Base-by-base conservation (phyloP, 2,797 vertebrate species). In the Brachyrhaphis roseni region DNA sequence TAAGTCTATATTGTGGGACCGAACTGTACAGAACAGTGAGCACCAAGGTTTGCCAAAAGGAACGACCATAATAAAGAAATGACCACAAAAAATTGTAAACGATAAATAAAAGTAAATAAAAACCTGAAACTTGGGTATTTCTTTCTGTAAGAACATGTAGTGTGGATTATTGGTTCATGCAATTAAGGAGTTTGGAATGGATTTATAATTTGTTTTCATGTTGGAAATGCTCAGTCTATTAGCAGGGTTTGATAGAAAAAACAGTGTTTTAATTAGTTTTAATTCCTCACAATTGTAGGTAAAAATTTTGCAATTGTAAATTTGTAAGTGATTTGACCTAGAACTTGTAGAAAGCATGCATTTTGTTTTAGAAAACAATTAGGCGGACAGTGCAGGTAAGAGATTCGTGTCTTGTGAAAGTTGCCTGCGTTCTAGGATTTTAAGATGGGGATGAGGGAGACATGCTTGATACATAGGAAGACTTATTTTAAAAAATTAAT, bases 21-120 rank as follows among this genome's bases (percentile, higher is more conserved):
- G 89, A 91, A 95, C 93, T 95, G 91, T 95, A 95, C 93, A 93
- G 93, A 94, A 90, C 86, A 92, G 82, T 88, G 85, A 93, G 91
- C 91, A 92, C 91, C 90, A 91, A 91, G 75, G 87, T 91, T 94
- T 95, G 94, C 94, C 94, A 94, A 95, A 95, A 91, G 88, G 74
- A 91, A 91, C 83, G 79, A 91, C 72, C 64, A 83, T 91, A 88
- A 93, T 82, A 78, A 91, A 92, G 79, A 90, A 89, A 90, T 77
- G 28, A 81, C 83, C 83, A 93, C 84, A 93, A 92, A 93, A 59
- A 95, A 94, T 88, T 93, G 91, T 94, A 95, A 96, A 95, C 94
- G n/a, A 88, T 82, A 81, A 95, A 95, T 94, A 95, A 95, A 96
- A 84, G 59, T 85, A 92, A 91, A 92, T 89, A 94, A 94, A 95